Conservation (phyloP, 2,113 vertebrate species). For the Noturus placidus region DNA sequence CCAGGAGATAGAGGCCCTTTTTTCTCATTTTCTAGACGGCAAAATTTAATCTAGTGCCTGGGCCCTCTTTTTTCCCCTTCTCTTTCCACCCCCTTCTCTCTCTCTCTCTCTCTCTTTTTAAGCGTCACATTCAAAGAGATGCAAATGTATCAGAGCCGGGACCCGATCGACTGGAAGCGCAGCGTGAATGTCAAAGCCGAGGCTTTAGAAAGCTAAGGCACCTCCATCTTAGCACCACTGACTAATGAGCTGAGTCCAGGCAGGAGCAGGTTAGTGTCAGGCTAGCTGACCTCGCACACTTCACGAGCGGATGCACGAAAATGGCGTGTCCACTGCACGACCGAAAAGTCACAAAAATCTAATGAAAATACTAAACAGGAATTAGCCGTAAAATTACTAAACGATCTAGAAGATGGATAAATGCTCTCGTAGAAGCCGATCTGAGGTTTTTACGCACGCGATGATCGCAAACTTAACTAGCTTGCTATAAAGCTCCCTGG, state of each 20-base stretch:
- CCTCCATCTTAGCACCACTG: conserved; percentile 72
- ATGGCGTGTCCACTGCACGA: neutral
- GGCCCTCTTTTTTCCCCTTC: conserved; percentile 64
- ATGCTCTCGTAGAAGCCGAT: neutral
- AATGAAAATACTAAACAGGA: neutral
- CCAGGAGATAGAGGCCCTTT: conserved; percentile 90
- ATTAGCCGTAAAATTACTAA: neutral
- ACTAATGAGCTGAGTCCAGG: conserved; percentile 62
- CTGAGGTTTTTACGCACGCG: neutral
- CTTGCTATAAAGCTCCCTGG: neutral
- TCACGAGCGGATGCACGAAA: neutral
- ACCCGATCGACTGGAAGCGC: conserved; percentile 87
- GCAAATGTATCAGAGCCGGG: conserved; percentile 92
- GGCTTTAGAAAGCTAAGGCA: conserved; percentile 76
- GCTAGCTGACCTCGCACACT: conserved; percentile 36
- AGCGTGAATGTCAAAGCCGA: conserved; percentile 88
- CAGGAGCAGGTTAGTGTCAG: conserved; percentile 42
- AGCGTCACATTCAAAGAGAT: conserved; percentile 98
- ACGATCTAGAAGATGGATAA: neutral
- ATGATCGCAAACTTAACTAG: neutral
- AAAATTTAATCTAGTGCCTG: conserved; percentile 98
- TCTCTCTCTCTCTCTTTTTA: conserved; percentile 58
- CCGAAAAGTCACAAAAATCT: neutral
- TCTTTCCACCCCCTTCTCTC: conserved; percentile 34
- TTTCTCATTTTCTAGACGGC: conserved; percentile 99